phyloP scores from a whole-genome alignment of 2,113 vertebrate genomes.

The Callipepla californica region DNA sequence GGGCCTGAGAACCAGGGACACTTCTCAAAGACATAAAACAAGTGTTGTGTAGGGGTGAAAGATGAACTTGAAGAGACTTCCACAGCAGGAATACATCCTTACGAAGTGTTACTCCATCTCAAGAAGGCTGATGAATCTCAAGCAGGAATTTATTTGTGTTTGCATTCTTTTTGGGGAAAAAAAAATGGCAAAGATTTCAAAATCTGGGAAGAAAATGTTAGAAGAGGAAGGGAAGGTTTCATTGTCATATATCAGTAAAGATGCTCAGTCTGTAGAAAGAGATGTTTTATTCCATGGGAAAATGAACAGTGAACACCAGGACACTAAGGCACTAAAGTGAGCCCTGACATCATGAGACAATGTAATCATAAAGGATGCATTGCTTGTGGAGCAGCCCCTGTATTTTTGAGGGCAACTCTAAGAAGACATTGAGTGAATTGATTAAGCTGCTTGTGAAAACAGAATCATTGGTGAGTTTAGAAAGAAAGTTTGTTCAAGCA shows the following conservation, averaged over 20 bases:
- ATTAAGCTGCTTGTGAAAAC: neutral
- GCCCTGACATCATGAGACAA: neutral
- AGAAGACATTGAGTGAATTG: neutral
- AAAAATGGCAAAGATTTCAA: neutral
- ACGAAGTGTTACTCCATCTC: neutral
- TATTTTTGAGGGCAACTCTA: neutral
- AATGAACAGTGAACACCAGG: neutral
- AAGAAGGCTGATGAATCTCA: neutral
- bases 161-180: neutral
- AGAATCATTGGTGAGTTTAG: neutral
- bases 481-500: neutral
- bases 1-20: neutral
- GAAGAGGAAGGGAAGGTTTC: neutral
- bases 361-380: neutral
- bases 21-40: neutral
- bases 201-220: neutral
- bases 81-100: neutral
- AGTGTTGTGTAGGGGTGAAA: conserved; percentile 23
- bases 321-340: neutral
- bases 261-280: neutral
- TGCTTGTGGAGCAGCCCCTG: neutral
- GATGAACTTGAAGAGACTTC: conserved; percentile 26
- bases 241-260: neutral
- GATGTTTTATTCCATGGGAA: neutral
- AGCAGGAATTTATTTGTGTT: neutral